These are phyloP conservation scores for Aphaenogaster rudis DNA, from an alignment of 1,140 invertebrate species.

Conservation along the genomic window DNA sequence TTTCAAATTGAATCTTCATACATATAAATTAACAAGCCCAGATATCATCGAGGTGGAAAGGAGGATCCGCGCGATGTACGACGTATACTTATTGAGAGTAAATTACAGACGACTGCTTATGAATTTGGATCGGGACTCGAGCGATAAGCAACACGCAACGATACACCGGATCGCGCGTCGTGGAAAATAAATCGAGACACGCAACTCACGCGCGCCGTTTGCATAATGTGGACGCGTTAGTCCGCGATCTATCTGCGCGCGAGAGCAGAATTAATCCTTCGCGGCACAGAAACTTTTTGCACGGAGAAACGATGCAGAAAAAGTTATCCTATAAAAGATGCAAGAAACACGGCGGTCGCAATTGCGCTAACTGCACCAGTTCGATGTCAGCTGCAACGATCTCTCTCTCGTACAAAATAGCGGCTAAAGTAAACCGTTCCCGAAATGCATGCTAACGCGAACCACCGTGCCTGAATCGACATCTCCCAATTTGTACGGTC, in stretches of 20 bases:
- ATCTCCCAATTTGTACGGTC: not conserved
- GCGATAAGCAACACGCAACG: conserved; percentile 62
- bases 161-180: conserved; percentile 1
- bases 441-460: not conserved
- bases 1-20: conserved; percentile 33
- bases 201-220: not conserved
- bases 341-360: not conserved
- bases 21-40: conserved; percentile 27
- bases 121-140: conserved; percentile 48
- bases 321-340: not conserved
- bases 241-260: conserved; percentile 26
- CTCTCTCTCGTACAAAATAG: not conserved
- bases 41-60: conserved; percentile 14
- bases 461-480: not conserved
- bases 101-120: conserved; percentile 54
- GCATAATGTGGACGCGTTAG: conserved; percentile 10
- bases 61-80: not conserved
- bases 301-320: not conserved
- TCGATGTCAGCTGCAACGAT: not conserved
- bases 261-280: conserved; percentile 22
- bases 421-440: not conserved
- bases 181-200: conserved; percentile 30
- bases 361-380: not conserved
- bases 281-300: not conserved
- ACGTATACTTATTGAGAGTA: conserved; percentile 47